Conservation (phyloP, 2,888 invertebrate species). For the Limnephilus marmoratus region DNA sequence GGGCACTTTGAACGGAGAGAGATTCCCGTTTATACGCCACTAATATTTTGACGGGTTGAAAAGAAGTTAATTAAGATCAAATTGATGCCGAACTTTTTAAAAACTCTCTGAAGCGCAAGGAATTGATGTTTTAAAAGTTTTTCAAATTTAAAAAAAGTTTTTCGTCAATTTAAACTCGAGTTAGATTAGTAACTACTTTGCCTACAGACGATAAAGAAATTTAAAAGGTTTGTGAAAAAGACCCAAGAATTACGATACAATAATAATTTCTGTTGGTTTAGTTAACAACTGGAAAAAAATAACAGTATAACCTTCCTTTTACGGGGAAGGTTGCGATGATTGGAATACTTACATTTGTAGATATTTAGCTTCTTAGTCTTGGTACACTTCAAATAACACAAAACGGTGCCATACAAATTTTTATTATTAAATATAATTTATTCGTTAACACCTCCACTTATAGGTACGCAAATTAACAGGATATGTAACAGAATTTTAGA, state of each 20-base stretch:
- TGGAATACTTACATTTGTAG: too few relatives aligned
- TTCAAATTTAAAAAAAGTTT: not conserved
- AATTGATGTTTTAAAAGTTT: not conserved
- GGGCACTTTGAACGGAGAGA: slow-evolving; percentile 16
- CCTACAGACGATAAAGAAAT: not conserved
- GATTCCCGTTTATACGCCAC: slow-evolving; percentile 27
- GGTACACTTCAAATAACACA: too few relatives aligned
- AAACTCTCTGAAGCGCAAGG: not conserved
- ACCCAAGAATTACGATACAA: not conserved
- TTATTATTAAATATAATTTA: too few relatives aligned
- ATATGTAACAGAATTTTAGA: too few relatives aligned
- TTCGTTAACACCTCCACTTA: too few relatives aligned
- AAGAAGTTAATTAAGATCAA: slow-evolving; percentile 29
- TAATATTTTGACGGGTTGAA: slow-evolving; percentile 19
- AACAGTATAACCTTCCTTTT: not conserved
- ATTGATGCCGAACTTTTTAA: not conserved
- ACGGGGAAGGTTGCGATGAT: too few relatives aligned
- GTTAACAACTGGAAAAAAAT: too few relatives aligned
- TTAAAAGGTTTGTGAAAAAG: not conserved
- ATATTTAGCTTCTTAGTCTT: too few relatives aligned
- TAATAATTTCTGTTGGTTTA: not conserved
- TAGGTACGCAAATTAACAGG: too few relatives aligned
- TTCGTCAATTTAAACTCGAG: not conserved
- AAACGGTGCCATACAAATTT: too few relatives aligned
- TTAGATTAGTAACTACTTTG: not conserved